These are phyloP conservation scores for Ruditapes philippinarum DNA, from an alignment of 1,140 invertebrate species.

Conservation along the genomic window DNA sequence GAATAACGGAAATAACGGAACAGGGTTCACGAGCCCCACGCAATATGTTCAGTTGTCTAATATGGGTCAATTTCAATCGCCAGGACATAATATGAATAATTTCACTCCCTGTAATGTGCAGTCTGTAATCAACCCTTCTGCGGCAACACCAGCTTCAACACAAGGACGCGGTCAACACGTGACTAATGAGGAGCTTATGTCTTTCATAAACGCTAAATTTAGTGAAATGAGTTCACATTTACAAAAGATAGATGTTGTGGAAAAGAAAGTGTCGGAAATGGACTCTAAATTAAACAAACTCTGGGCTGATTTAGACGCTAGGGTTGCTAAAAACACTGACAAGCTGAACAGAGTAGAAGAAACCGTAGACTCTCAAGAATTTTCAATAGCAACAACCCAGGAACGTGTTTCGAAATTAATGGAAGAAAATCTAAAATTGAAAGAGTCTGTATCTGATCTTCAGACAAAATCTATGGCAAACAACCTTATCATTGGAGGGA, in stretches of 20 bases:
- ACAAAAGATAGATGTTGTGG: neutral
- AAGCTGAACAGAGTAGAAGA: neutral
- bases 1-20: neutral
- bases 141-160: neutral
- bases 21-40: neutral
- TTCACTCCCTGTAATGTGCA: too few relatives aligned
- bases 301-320: neutral
- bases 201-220: neutral
- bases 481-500: neutral
- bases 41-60: too few relatives aligned
- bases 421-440: neutral
- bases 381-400: neutral
- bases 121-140: too few relatives aligned
- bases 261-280: neutral
- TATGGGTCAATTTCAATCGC: too few relatives aligned
- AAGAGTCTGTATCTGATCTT: neutral
- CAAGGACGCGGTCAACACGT: neutral
- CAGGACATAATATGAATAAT: too few relatives aligned
- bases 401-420: neutral
- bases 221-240: neutral
- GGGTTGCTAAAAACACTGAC: neutral
- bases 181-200: neutral
- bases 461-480: conserved; percentile 5
- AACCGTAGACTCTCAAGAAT: neutral
- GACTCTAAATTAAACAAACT: neutral